These are phyloP conservation scores for Tenthredo distinguenda DNA, from an alignment of 2,888 invertebrate genomes.

Conservation along the genomic window DNA sequence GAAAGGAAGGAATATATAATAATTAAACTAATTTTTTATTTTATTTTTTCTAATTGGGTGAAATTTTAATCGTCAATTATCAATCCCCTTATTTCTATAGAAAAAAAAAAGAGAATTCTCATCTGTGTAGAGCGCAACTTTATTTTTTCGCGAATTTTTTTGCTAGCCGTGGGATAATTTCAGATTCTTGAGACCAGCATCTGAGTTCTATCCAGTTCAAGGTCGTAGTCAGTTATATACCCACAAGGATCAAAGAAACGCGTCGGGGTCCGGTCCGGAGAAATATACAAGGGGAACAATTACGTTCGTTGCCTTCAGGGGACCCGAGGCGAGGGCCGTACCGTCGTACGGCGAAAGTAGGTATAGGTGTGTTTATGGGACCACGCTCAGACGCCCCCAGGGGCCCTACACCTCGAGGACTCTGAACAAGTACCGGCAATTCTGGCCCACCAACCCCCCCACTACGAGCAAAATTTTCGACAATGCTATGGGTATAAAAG, in stretches of 20 bases:
- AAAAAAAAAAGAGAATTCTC: background rate
- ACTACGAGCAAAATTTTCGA: conserved; percentile 61
- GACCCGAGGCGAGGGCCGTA: conserved; percentile 45
- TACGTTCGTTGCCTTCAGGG: conserved; percentile 8
- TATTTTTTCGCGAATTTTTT: background rate
- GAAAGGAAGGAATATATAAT: background rate
- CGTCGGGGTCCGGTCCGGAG: background rate
- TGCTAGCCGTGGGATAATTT: background rate
- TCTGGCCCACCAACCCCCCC: conserved; percentile 54
- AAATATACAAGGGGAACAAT: conserved; percentile 33
- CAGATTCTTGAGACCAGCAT: background rate
- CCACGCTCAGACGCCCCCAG: conserved; percentile 12
- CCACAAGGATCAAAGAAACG: conserved; percentile 15
- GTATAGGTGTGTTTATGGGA: conserved; percentile 12
- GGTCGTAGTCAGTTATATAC: conserved; percentile 34
- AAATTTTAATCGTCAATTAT: background rate
- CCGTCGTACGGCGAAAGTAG: conserved; percentile 40
- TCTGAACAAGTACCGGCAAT: background rate
- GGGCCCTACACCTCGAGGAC: conserved; percentile 26
- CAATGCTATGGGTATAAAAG: conserved; percentile 66
- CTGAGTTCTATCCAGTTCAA: conserved; percentile 39
- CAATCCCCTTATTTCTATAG: background rate
- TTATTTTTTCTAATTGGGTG: background rate
- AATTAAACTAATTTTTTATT: no score
- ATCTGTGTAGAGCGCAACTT: no score